phyloP scores from a whole-genome alignment of 2,888 invertebrate species.

The Apamea anceps region DNA sequence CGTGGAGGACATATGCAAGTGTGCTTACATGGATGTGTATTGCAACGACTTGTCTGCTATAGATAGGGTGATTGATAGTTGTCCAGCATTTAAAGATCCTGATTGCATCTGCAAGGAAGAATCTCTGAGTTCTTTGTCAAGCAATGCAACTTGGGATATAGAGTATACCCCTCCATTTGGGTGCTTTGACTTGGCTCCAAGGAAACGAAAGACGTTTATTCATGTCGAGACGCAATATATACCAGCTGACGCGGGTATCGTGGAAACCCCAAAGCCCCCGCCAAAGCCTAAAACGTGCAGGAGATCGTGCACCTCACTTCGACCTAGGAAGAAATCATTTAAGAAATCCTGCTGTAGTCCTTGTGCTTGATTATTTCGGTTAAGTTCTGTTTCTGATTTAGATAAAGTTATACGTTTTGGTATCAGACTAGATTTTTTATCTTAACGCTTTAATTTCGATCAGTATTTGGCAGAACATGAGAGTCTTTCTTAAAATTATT shows the following conservation, averaged over 20 bases:
- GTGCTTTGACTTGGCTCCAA: conserved; percentile 91
- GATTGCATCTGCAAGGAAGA: conserved; percentile 84
- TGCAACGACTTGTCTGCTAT: conserved; percentile 86
- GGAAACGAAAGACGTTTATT: conserved; percentile 85
- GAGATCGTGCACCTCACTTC: conserved; percentile 74
- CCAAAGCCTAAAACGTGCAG: conserved; percentile 67
- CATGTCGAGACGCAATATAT: conserved; percentile 92
- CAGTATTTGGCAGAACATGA: not conserved
- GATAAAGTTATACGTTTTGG: conserved; percentile 28
- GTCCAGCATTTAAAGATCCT: conserved; percentile 86
- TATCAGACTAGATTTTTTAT: conserved; percentile 19
- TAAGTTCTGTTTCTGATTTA: conserved; percentile 22
- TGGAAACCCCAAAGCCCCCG: conserved; percentile 68
- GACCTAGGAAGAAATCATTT: conserved; percentile 67
- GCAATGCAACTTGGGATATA: conserved; percentile 92
- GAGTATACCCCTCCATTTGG: conserved; percentile 94
- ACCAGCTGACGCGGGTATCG: conserved; percentile 88
- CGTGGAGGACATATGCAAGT: conserved; percentile 86
- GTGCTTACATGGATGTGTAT: conserved; percentile 88
- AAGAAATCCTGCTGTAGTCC: conserved; percentile 72
- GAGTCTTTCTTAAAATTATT: not conserved
- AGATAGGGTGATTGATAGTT: conserved; percentile 85
- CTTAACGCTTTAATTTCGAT: not conserved
- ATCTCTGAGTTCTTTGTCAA: conserved; percentile 86
- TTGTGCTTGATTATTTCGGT: conserved; percentile 65